Conservation (phyloP, 2,113 vertebrate species). For the Eubucco bourcierii region DNA sequence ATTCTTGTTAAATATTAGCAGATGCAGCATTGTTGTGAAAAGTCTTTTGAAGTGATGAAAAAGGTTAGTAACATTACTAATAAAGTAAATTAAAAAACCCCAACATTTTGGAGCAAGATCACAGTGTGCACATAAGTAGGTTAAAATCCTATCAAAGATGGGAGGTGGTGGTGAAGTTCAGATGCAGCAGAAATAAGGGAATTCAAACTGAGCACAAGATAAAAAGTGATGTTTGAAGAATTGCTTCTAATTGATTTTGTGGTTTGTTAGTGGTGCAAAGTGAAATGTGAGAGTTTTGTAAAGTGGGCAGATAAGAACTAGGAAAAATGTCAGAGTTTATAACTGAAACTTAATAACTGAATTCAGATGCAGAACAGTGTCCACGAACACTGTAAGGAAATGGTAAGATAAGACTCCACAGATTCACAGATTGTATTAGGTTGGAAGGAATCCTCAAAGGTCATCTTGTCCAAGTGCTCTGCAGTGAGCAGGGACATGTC, state of each 20-base stretch:
- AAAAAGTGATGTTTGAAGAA: not conserved
- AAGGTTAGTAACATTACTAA: not conserved
- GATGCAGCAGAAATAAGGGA: not conserved
- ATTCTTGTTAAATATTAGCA: not conserved
- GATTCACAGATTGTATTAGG: no score
- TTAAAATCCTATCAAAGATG: not conserved
- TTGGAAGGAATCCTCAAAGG: no score
- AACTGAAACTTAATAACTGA: not conserved
- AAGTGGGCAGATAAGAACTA: not conserved
- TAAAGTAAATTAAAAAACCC: not conserved
- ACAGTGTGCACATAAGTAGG: not conserved
- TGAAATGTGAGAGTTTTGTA: not conserved
- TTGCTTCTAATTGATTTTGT: not conserved
- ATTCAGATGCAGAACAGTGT: not conserved
- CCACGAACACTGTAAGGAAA: not conserved
- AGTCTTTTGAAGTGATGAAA: not conserved
- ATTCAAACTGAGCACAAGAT: not conserved
- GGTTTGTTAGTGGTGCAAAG: not conserved
- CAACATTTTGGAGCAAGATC: not conserved
- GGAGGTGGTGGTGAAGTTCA: not conserved
- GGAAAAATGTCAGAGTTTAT: not conserved
- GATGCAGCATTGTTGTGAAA: not conserved
- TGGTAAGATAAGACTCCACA: not conserved
- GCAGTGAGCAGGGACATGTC: no score
- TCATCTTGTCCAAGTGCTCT: no score